These are phyloP conservation scores for Agrotis segetum DNA, from an alignment of 2,888 invertebrate genomes.

Conservation along the genomic window DNA sequence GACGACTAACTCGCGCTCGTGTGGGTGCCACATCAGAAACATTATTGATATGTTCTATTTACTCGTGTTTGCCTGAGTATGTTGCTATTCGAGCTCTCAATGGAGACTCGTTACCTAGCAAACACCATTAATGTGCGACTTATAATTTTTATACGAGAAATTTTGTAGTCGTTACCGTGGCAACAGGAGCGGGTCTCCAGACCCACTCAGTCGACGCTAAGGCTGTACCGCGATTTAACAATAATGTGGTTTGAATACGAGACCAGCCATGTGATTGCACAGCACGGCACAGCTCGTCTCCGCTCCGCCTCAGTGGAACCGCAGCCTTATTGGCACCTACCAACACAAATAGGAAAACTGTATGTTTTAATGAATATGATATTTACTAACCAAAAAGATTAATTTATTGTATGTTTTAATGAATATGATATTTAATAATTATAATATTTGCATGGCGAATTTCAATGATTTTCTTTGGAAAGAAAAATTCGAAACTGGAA, in stretches of 20 bases:
- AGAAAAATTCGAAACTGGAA: too few species aligned
- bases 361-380: too few species aligned
- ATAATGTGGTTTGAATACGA: too few species aligned
- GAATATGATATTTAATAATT: not conserved
- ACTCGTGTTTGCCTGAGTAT: not conserved
- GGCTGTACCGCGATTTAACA: too few species aligned
- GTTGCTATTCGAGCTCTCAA: conserved; percentile 1
- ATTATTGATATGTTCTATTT: conserved; percentile 48
- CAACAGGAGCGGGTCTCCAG: conserved; percentile 22
- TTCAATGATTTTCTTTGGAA: too few species aligned
- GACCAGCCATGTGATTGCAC: too few species aligned
- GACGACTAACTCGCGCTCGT: conserved; percentile 40
- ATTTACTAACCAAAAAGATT: too few species aligned
- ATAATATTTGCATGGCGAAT: too few species aligned
- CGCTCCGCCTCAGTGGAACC: too few species aligned
- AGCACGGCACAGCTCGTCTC: too few species aligned
- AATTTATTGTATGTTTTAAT: too few species aligned
- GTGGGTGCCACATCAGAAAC: conserved; percentile 14
- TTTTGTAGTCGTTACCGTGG: conserved; percentile 25
- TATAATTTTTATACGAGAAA: conserved; percentile 49
- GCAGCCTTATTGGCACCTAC: conserved; percentile 10
- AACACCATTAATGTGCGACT: conserved; percentile 50
- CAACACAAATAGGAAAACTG: conserved; percentile 8
- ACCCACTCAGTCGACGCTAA: conserved; percentile 27
- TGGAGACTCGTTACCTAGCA: conserved; percentile 37